Percentiles rank a stretch among this genome's conserved stretches.
phyloP scores from a whole-genome alignment of 2,113 vertebrate genomes.

The Xiphias gladius region DNA sequence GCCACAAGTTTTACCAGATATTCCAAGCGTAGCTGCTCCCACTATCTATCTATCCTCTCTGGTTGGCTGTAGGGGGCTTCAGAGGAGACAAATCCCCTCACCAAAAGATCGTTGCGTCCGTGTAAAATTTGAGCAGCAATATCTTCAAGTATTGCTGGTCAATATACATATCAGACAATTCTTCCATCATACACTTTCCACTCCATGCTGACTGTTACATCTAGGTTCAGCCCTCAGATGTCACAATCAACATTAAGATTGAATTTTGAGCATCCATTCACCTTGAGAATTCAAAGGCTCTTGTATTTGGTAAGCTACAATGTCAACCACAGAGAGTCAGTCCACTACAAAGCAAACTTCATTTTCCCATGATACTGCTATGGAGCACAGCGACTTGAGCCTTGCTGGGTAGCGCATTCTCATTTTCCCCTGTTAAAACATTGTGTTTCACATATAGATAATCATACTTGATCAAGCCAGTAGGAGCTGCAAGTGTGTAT shows the following conservation, averaged over 20 bases:
- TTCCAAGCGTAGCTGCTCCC: background rate
- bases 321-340: background rate
- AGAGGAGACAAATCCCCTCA: background rate
- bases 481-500: background rate
- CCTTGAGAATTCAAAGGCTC: conserved; percentile 24
- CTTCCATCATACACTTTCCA: background rate
- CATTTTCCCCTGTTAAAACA: background rate
- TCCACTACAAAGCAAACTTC: background rate
- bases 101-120: background rate
- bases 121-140: background rate
- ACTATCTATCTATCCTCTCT: background rate
- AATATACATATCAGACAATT: background rate
- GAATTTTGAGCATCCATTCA: conserved; percentile 3
- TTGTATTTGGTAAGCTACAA: background rate
- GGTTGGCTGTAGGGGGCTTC: background rate
- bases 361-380: background rate
- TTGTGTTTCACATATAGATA: background rate
- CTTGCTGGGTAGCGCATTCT: background rate
- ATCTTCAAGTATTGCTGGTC: background rate
- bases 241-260: background rate
- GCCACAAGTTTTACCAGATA: background rate
- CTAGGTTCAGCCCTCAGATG: background rate
- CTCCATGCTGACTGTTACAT: background rate
- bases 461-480: background rate
- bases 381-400: too few relatives aligned